Percentiles rank a stretch among this genome's conserved stretches.
Conservation (phyloP, 2,113 vertebrate species). For the Synchiropus splendidus region DNA sequence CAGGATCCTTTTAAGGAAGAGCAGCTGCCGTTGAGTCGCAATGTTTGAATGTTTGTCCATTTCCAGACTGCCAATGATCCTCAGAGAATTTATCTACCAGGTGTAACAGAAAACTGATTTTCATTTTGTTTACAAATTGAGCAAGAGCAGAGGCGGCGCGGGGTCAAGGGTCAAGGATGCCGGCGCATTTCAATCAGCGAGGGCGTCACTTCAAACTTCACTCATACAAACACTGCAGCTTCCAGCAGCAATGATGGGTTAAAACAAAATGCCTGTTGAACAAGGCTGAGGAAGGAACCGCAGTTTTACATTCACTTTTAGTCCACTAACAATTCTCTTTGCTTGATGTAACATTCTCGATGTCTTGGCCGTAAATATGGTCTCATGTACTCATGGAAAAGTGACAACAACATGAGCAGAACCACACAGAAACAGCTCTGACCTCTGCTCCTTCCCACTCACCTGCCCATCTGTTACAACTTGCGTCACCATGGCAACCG, state of each 20-base stretch:
- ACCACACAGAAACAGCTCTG: not conserved
- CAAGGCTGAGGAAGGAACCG: no score
- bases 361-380: no score
- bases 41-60: constrained; percentile 4
- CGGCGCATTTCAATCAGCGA: constrained; percentile 12
- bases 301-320: no score
- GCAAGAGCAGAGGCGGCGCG: not conserved
- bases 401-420: no score
- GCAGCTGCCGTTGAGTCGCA: no score
- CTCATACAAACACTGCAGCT: not conserved
- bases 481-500: constrained; percentile 22
- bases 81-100: not conserved
- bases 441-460: constrained; percentile 1
- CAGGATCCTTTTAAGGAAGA: no score
- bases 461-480: constrained; percentile 7
- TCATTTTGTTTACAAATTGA: constrained; percentile 6
- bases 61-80: not conserved
- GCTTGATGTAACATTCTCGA: no score
- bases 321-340: no score
- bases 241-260: no score
- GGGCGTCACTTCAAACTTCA: not conserved
- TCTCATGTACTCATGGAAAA: no score
- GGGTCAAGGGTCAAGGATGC: constrained; percentile 5
- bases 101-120: not conserved
- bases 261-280: no score